These are phyloP conservation scores for Leucoptera coffeella DNA, from an alignment of 2,888 invertebrate species.

Conservation along the genomic window DNA sequence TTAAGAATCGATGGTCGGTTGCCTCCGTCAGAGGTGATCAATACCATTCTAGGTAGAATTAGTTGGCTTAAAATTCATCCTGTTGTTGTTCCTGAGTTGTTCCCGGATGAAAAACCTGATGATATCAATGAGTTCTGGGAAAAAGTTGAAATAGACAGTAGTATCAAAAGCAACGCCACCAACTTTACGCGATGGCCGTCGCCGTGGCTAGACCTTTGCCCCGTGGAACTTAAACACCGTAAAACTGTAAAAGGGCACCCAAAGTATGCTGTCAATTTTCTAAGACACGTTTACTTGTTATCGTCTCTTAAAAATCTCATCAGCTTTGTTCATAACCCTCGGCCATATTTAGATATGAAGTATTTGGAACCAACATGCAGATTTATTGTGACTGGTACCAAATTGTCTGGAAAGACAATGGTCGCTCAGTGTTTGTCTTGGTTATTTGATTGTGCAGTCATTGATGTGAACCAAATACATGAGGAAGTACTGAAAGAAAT, in stretches of 20 bases:
- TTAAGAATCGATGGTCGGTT: conserved; percentile 55
- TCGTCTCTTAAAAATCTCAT: conserved; percentile 42
- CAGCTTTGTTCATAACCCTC: conserved; percentile 56
- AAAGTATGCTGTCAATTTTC: conserved; percentile 51
- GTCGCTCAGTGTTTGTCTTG: conserved; percentile 49
- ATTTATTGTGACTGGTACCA: conserved; percentile 56
- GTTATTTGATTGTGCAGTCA: conserved; percentile 38
- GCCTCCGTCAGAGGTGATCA: conserved; percentile 35
- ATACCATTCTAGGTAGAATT: conserved; percentile 34
- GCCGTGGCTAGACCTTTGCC: conserved; percentile 56
- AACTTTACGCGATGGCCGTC: conserved; percentile 35
- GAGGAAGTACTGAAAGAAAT: too few species aligned
- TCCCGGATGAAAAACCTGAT: conserved; percentile 23
- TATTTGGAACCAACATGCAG: conserved; percentile 55
- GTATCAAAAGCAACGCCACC: conserved; percentile 15
- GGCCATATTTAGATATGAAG: conserved; percentile 50
- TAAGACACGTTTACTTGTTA: conserved; percentile 57
- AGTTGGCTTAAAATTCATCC: conserved; percentile 17
- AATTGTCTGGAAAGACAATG: conserved; percentile 53
- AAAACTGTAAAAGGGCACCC: conserved; percentile 37
- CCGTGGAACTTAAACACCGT: conserved; percentile 57
- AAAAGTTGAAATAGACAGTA: conserved; percentile 16
- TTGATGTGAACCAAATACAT: conserved; percentile 20
- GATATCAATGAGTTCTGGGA: conserved; percentile 36
- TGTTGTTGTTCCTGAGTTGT: conserved; percentile 26